phyloP scores from a whole-genome alignment of 2,113 vertebrate genomes.

The Apodemus sylvaticus region DNA sequence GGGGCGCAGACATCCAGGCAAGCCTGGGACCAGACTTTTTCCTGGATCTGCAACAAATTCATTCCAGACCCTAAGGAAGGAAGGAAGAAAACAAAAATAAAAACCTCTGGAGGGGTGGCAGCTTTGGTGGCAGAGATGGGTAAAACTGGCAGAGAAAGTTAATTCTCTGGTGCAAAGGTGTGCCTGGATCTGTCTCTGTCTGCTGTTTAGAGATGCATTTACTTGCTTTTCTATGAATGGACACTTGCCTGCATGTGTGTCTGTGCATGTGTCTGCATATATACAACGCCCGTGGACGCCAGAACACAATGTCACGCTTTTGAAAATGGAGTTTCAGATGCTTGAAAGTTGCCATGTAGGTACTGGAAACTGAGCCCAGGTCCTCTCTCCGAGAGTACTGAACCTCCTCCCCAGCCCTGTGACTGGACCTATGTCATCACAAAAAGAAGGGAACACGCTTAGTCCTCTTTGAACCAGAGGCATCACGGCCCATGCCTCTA shows the following conservation, averaged over 20 bases:
- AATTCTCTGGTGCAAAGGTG: not conserved
- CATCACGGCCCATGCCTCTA: not conserved
- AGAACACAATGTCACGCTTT: not conserved
- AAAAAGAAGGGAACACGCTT: accelerated
- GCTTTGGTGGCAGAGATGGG: not conserved
- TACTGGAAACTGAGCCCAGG: not conserved
- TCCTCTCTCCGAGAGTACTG: not conserved
- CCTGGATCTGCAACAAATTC: slow-evolving; percentile 94
- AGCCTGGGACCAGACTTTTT: slow-evolving; percentile 88
- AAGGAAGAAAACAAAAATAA: not conserved
- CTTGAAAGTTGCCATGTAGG: not conserved
- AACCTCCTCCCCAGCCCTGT: not conserved
- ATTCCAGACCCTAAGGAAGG: slow-evolving; percentile 93
- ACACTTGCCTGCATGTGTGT: not conserved
- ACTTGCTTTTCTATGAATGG: not conserved
- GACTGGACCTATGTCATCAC: not conserved
- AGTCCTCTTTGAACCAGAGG: not conserved
- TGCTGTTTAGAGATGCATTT: not conserved
- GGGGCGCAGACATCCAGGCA: slow-evolving; percentile 92
- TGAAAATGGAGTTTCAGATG: not conserved
- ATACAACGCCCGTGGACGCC: not conserved
- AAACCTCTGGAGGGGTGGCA: not conserved
- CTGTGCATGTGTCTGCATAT: not conserved
- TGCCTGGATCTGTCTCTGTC: not conserved
- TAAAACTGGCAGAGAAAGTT: not conserved